phyloP scores from a whole-genome alignment of 2,797 vertebrate species.

The Martes flavigula region DNA sequence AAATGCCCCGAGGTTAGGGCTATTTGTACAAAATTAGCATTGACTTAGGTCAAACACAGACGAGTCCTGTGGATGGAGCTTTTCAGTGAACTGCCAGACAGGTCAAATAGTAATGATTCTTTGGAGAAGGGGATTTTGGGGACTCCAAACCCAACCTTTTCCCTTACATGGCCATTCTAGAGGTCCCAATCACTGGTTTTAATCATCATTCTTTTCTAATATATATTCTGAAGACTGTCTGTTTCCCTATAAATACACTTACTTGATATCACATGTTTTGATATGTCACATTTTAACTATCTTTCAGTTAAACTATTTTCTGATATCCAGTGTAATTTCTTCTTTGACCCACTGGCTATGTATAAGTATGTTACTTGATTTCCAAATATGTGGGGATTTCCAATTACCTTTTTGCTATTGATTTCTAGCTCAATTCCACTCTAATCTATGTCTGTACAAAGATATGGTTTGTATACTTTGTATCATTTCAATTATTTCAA shows the following conservation, averaged over 20 bases:
- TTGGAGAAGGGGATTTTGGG: not conserved
- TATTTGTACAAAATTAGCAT: not conserved
- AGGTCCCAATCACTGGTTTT: not conserved
- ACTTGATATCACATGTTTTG: not conserved
- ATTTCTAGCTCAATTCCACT: not conserved
- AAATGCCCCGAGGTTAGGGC: not conserved
- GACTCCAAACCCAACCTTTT: not conserved
- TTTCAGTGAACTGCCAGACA: not conserved
- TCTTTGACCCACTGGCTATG: not conserved
- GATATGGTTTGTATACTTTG: not conserved
- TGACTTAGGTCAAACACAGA: not conserved
- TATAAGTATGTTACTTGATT: not conserved
- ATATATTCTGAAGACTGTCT: not conserved
- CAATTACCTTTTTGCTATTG: not conserved
- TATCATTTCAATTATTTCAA: not conserved
- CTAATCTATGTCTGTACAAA: not conserved
- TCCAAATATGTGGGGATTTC: not conserved
- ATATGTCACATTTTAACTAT: not conserved
- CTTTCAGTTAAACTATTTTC: not conserved
- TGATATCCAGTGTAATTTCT: not conserved
- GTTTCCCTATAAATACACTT: not conserved
- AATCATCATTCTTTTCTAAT: not conserved
- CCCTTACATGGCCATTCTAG: not conserved
- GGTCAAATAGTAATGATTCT: not conserved
- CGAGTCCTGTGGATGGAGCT: not conserved